Base-by-base conservation (phyloP, 2,888 invertebrate species). In the Phytoseiulus persimilis region DNA sequence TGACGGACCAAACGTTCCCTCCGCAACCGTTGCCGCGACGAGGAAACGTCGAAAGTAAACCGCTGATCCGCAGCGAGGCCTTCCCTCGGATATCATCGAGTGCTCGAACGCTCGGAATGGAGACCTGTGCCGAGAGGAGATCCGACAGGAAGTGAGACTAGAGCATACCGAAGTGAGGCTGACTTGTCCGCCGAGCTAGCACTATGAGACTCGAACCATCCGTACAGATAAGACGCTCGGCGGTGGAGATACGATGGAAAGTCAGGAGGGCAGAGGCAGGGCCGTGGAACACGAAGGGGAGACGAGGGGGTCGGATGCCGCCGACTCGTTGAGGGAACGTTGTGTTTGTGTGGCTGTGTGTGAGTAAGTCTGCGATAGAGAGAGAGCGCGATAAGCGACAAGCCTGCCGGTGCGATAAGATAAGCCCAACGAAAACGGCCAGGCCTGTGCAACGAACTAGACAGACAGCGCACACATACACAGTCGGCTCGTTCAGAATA, bases 211-310 rank as follows among this genome's bases (percentile, higher is more conserved):
- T 65, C 65, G 65, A 65, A 65, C 65, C 65, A 65, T 65, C 65
- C 65, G 65, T 65, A 65, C 28, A 65, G 65, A 65, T 65, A 65
- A 65, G 65, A 65, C 65, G 65, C 65, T 14, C 18, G 65, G 65
- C 65, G 39, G 87, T 87, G 32, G 31, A 33, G 87, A 87, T 87
- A 87, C 87, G 87, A 87, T 87, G 87, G 87, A 87, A 87, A 87
- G 33, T 87, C 87, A 32, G 87, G 32, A 87, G 32, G n/a, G n/a
- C n/a, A n/a, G n/a, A n/a, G n/a, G n/a, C n/a, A n/a, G n/a, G n/a
- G n/a, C n/a, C n/a, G n/a, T n/a, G n/a, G n/a, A n/a, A n/a, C n/a
- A n/a, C n/a, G n/a, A n/a, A n/a, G n/a, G n/a, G 32, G 32, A 39
- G 39, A 39, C 39, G 33, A n/a, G 87, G 87, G 87, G n/a, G 33